Base-by-base conservation (phyloP, 2,888 invertebrate species). In the Stenolophus ochropezus region DNA sequence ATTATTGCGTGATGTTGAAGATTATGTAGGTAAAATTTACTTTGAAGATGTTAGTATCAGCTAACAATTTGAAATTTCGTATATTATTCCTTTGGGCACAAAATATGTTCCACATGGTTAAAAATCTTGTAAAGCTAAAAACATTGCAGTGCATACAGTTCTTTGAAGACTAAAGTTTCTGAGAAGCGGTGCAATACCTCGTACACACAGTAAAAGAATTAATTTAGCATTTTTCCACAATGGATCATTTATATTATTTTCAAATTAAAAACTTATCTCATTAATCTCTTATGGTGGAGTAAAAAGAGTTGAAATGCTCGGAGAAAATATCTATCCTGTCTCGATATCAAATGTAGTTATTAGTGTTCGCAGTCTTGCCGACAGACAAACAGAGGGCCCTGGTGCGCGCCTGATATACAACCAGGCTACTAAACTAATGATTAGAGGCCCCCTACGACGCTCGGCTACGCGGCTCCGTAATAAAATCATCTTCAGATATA, bases 401-500 rank as follows among this genome's bases (percentile, higher is more conserved):
- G 27, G 61, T 75, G 80, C 58, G 73, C 78, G 83, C 87, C n/a
- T 87, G 87, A 85, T 87, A 86, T 87, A 86, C 86, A 86, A 87
- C 85, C 85, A 87, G 85, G 86, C 85, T 85, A 86, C 86, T 85
- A 86, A 85, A 86, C 85, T 86, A 85, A 87, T 87, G 86, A 87
- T 86, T 86, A 86, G 87, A 85, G 86, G 81, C 88, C 88, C 87
- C 88, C 88, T 86, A 85, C 84, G 81, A 86, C 83, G 85, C 83
- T 83, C 85, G 84, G 85, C 84, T 85, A 83, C 86, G 85, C 86
- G 86, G 84, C 85, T 85, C 83, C 85, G 85, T 88, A 89, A 89
- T 88, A 89, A 89, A 89, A 89, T 88, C 89, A 89, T 89, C 88
- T 87, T 86, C 85, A 84, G 85, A 88, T 88, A 89, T 89, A 88